Evolutionary conservation across 2,113 vertebrate species (phyloP).

Genomic region (Dasypus novemcinctus): DNA sequence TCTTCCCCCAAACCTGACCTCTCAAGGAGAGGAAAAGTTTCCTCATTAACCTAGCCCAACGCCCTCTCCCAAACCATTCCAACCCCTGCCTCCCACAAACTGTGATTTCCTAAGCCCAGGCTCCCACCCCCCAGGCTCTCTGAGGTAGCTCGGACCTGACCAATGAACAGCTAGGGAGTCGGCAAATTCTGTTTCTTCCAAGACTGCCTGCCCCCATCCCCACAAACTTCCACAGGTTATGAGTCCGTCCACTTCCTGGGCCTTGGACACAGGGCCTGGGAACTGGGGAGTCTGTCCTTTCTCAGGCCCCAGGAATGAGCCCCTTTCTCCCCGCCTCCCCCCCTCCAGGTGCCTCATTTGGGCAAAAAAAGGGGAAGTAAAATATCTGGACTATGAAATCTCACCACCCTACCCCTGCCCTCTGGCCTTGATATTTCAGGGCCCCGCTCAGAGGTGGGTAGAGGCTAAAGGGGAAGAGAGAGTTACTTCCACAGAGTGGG

Average conservation of each 20-base stretch:
- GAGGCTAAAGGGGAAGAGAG: neutral
- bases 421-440: neutral
- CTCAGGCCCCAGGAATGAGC: neutral
- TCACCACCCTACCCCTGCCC: neutral
- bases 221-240: neutral
- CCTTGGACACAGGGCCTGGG: neutral
- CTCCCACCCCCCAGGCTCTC: neutral
- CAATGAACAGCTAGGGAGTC: neutral
- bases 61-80: neutral
- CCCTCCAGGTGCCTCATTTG: neutral
- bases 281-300: neutral
- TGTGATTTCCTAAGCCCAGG: neutral
- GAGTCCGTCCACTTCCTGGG: neutral
- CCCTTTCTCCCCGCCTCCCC: neutral
- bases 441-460: neutral
- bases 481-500: neutral
- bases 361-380: neutral
- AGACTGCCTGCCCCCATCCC: neutral
- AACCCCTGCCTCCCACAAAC: neutral
- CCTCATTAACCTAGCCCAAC: neutral
- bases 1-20: slow-evolving; percentile 21
- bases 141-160: neutral
- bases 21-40: neutral
- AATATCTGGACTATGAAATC: neutral
- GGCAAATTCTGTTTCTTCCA: neutral